Evolutionary conservation across 2,888 invertebrate species (phyloP).

Genomic region (Oscheius onirici): DNA sequence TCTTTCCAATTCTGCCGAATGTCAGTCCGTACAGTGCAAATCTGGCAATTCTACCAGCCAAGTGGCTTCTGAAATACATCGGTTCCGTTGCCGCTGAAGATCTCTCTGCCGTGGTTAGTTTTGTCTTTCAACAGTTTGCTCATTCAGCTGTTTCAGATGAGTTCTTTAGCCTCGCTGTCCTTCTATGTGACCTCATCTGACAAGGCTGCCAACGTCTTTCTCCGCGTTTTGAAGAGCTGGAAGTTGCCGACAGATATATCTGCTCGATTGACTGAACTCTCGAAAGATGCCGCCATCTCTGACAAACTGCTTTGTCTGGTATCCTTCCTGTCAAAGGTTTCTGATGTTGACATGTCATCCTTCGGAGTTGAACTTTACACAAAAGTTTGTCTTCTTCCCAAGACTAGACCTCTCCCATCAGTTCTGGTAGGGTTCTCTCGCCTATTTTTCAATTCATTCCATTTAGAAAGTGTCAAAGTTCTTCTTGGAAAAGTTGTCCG

Average conservation of each 20-base stretch:
- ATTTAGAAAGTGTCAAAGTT: slow-evolving; percentile 1
- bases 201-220: slow-evolving; percentile 32
- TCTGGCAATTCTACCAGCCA: slow-evolving; percentile 11
- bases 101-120: background rate
- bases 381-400: slow-evolving; percentile 40
- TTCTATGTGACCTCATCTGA: slow-evolving; percentile 39
- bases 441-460: background rate
- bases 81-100: slow-evolving; percentile 19
- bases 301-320: slow-evolving; percentile 40
- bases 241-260: background rate
- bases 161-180: slow-evolving; percentile 34
- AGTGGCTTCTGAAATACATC: slow-evolving; percentile 29
- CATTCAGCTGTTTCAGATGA: slow-evolving; percentile 24
- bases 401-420: slow-evolving; percentile 36
- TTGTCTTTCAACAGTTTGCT: slow-evolving; percentile 11
- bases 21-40: slow-evolving; percentile 1
- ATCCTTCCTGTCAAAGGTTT: slow-evolving; percentile 21
- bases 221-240: slow-evolving; percentile 28
- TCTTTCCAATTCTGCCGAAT: slow-evolving; percentile 32
- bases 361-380: slow-evolving; percentile 32
- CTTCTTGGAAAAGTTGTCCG: slow-evolving; percentile 30
- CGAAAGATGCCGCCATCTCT: slow-evolving; percentile 11
- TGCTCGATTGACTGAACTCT: slow-evolving; percentile 10
- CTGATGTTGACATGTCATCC: background rate
- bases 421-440: slow-evolving; percentile 30